Base-by-base conservation (phyloP, 1,140 invertebrate species). In the Scylla paramamosain region DNA sequence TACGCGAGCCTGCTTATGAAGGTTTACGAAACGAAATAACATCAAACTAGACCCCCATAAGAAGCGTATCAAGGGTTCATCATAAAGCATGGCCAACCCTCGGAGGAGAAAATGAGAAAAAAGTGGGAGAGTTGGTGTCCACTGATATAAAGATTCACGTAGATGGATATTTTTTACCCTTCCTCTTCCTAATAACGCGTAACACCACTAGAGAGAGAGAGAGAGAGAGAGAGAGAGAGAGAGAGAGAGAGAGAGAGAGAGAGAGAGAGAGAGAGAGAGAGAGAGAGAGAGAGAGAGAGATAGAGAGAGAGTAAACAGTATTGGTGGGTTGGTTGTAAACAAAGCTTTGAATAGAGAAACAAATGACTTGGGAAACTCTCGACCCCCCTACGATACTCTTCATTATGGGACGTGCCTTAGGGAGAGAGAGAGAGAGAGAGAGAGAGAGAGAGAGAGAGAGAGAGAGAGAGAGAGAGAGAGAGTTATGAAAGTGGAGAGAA, bases 391-490 rank as follows among this genome's bases (percentile, higher is more conserved):
- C 67, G 67, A 77, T 77, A 7, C 67, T 77, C 67, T 77, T 77
- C 67, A 77, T 77, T n/a, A 77, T n/a, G 25, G 16, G 67, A n/a
- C 20, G n/a, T 20, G 67, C 67, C 67, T 77, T 7, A n/a, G 67
- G 67, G 67, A 8, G 1, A n/a, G 67, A 77, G 67, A 77, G 67
- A 77, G 67, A 77, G 67, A 77, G 67, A 77, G 67, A 77, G 67
- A 77, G 67, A 77, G 67, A 77, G 67, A 77, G 67, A 77, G 67
- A 77, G 67, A 77, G 67, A 77, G 67, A 77, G 67, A 77, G 67
- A 77, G 67, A 77, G n/a, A 77, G 67, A n/a, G 20, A n/a, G 67
- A 77, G 67, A 77, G 20, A 77, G n/a, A 77, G 20, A n/a, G 67
- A 77, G 39, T n/a, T n/a, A 14, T 52, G 48, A 14, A 14, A 7